A percentile compares a stretch with the other conserved stretches of the same genome.
These are phyloP conservation scores for Pseudochirops corinnae DNA, from an alignment of 2,797 vertebrate genomes.

Conservation along the genomic window DNA sequence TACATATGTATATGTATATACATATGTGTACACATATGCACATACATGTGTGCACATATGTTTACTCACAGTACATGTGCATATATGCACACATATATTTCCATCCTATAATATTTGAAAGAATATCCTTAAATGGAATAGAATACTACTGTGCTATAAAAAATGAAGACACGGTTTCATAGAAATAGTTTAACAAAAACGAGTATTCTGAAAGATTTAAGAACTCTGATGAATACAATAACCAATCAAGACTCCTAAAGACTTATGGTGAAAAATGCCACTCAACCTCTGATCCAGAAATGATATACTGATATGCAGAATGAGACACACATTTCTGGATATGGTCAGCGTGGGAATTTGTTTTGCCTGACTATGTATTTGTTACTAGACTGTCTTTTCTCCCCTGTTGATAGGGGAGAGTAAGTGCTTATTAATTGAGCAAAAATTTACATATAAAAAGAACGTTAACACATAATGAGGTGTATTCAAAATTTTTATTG, in stretches of 20 bases:
- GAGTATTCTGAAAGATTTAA: not conserved
- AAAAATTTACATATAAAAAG: not conserved
- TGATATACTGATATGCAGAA: not conserved
- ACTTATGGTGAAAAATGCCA: not conserved
- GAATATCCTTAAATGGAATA: not conserved
- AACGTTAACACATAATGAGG: not conserved
- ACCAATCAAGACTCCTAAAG: not conserved
- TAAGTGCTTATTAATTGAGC: not conserved
- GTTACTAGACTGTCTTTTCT: not conserved
- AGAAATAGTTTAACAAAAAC: not conserved
- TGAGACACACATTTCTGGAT: not conserved
- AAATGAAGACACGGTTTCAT: not conserved
- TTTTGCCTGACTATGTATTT: not conserved
- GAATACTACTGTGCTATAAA: not conserved
- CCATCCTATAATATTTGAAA: not conserved
- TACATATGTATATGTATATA: no score
- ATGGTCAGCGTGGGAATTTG: not conserved
- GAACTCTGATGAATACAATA: not conserved
- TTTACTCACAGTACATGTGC: no score
- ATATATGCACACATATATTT: not conserved
- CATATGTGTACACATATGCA: no score
- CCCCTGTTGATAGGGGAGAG: not conserved
- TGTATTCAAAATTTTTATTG: not conserved
- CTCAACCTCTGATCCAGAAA: not conserved
- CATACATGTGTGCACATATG: no score